Conservation (phyloP, 2,888 invertebrate species). For the Apamea epomidion region DNA sequence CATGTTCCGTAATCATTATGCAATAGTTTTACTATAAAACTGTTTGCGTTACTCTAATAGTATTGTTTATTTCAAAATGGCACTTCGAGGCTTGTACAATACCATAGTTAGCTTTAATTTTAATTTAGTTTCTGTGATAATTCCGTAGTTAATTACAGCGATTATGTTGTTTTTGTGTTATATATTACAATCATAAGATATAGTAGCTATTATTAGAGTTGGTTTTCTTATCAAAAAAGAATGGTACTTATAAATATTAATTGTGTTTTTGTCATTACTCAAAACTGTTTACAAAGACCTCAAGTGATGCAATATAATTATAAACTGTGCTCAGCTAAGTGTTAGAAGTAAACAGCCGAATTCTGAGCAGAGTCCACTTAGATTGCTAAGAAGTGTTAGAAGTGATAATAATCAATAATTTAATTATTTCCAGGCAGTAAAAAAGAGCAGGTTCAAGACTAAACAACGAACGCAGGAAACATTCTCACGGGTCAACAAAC, state of each 20-base stretch:
- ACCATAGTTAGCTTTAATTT: slow-evolving; percentile 15
- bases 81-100: slow-evolving; percentile 32
- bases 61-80: slow-evolving; percentile 54
- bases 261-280: background rate
- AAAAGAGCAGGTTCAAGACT: slow-evolving; percentile 94
- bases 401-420: slow-evolving; percentile 2
- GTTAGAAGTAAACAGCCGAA: background rate
- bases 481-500: slow-evolving; percentile 92
- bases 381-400: slow-evolving; percentile 7
- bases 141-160: slow-evolving; percentile 28
- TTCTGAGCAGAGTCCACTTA: background rate
- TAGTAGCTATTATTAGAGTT: slow-evolving; percentile 1
- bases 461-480: slow-evolving; percentile 95
- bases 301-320: slow-evolving; percentile 34
- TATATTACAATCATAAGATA: slow-evolving; percentile 4
- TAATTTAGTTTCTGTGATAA: slow-evolving; percentile 25
- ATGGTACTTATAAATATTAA: slow-evolving; percentile 37
- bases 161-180: slow-evolving; percentile 22
- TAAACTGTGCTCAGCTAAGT: slow-evolving; percentile 21
- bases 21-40: slow-evolving; percentile 52
- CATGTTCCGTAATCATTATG: slow-evolving; percentile 49
- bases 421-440: slow-evolving; percentile 92
- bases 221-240: slow-evolving; percentile 30
- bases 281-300: slow-evolving; percentile 28
- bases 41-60: slow-evolving; percentile 23